These are phyloP conservation scores for Oreortyx pictus DNA, from an alignment of 2,797 vertebrate species.

Conservation along the genomic window DNA sequence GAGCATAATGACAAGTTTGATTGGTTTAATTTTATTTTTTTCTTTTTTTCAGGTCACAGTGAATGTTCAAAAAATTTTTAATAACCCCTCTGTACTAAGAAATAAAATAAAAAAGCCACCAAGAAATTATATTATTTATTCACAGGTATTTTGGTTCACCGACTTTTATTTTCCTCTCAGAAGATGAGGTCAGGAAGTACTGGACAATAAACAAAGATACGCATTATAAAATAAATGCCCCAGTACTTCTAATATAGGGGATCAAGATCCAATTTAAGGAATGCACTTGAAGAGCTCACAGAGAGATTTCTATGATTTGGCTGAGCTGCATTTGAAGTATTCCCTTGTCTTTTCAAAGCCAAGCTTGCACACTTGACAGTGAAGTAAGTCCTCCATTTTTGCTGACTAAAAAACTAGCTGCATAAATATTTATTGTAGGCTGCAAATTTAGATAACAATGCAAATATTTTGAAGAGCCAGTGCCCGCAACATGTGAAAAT, in stretches of 20 bases:
- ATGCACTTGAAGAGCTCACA: not conserved
- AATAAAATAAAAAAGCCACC: rapidly evolving
- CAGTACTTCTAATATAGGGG: not conserved
- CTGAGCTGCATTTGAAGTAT: constrained; percentile 11
- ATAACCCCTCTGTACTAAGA: not conserved
- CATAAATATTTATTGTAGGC: not conserved
- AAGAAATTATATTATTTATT: not conserved
- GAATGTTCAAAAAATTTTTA: not conserved
- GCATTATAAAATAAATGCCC: not conserved
- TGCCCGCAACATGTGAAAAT: not conserved
- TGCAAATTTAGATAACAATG: not conserved
- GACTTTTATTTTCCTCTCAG: not conserved
- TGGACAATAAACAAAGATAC: not conserved
- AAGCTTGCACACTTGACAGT: not conserved
- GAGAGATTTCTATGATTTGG: not conserved
- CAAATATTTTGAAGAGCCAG: not conserved
- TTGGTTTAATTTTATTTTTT: not conserved
- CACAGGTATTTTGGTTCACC: not conserved
- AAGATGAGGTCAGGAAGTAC: not conserved
- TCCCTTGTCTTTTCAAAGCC: constrained; percentile 6
- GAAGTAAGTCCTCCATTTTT: constrained; percentile 11
- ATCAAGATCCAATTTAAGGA: constrained; percentile 15
- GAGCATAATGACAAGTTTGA: not conserved
- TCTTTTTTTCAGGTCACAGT: not conserved
- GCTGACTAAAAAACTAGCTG: not conserved